Evolutionary conservation across 2,888 invertebrate species (phyloP).

Genomic region (Caenorhabditis afra): DNA sequence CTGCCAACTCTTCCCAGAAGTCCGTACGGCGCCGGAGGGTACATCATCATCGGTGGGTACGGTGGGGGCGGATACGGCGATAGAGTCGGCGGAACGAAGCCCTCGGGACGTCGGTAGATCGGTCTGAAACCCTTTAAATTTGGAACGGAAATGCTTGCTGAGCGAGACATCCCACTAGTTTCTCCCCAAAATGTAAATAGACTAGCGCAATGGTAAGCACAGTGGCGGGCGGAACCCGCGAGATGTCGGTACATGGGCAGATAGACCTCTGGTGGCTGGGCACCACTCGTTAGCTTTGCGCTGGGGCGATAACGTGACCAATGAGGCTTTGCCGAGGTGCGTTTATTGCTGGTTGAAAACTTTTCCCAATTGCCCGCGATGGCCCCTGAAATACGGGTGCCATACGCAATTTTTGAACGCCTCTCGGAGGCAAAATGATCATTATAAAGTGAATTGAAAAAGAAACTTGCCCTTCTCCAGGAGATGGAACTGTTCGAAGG

Average conservation of each 20-base stretch:
- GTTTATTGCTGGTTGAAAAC: conserved; percentile 81
- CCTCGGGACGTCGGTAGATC: conserved; percentile 12
- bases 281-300: conserved; percentile 70
- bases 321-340: conserved; percentile 80
- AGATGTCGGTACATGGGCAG: background rate
- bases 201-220: background rate
- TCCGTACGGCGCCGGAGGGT: conserved; percentile 23
- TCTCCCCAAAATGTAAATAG: background rate
- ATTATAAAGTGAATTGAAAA: background rate
- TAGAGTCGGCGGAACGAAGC: background rate
- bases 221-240: background rate
- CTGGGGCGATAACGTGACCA: conserved; percentile 80
- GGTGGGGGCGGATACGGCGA: conserved; percentile 19
- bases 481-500: background rate
- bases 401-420: conserved; percentile 76
- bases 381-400: conserved; percentile 74
- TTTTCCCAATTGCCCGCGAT: conserved; percentile 79
- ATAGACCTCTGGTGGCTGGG: background rate
- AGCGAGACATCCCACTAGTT: too few relatives aligned
- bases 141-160: too few relatives aligned
- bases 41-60: conserved; percentile 42
- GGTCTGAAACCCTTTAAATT: conserved; percentile 8
- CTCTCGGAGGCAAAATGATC: conserved; percentile 52
- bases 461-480: conserved; percentile 7
- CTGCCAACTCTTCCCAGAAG: conserved; percentile 41